Evolutionary conservation across 2,888 invertebrate species (phyloP), one percentile per base, ranked within the genome.

Genomic region (Dasypogon diadema): DNA sequence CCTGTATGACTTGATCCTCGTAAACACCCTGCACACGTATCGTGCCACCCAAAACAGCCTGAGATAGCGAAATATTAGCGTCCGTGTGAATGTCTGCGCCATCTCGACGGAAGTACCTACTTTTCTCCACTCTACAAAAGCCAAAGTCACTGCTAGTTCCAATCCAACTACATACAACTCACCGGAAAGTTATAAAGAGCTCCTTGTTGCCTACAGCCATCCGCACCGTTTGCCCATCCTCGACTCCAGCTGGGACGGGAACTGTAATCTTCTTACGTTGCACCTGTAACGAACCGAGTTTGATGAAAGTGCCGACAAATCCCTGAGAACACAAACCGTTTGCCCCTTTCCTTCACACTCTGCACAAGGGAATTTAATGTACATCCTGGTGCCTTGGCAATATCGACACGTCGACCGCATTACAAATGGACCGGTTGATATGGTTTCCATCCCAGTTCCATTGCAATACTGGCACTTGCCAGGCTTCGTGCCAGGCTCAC

Each of bases 51-150:
- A 99, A 88, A 8, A 97, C 84, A 0, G 99, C 97, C 87, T 99
- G 99, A 1, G 97, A 88, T 6, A 99, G 84, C 0, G 96, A 96
- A 78, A 99, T 91, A 81, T 91, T 89, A 0, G 95, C 95, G 81
- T 98, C 96, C n/a, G 97, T 96, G 83, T 99, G 97, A 0, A 99
- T 92, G 84, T 99, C 99, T 2, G 97, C 90, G 0, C 98, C 98
- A 79, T 99, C 98, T 60, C 99, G 89, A 76, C 90, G 90, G 87
- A 99, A 99, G 84, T 96, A 95, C 78, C 90, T 91, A 16, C 97
- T 98, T 79, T 91, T 92, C 76, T 94, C 94, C 48, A 98, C 97
- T 81, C 92, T 92, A 76, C 12, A 60, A 26, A 5, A 12, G n/a
- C n/a, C n/a, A n/a, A n/a, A n/a, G n/a, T n/a, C n/a, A n/a, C n/a